Conservation (phyloP, 2,888 invertebrate genomes). For the Epinotia ramella region DNA sequence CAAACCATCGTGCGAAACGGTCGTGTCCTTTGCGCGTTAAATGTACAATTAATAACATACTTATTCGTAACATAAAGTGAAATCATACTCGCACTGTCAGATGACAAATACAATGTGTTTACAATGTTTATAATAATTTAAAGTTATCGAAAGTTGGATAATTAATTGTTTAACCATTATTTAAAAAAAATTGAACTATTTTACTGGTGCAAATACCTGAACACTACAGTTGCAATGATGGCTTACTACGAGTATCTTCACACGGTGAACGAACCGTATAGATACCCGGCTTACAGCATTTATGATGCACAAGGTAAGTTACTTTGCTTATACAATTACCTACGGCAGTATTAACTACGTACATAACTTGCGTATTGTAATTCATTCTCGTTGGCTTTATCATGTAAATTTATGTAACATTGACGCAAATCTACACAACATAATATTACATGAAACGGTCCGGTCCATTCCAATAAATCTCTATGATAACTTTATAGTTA, state of each 20-base stretch:
- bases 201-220: neutral
- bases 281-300: conserved; percentile 9
- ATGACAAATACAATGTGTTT: neutral
- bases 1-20: conserved; percentile 28
- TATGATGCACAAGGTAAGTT: conserved; percentile 20
- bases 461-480: conserved; percentile 17
- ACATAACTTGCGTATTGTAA: neutral
- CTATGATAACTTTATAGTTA: conserved; percentile 11
- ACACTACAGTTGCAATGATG: conserved; percentile 7
- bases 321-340: neutral
- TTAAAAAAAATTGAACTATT: neutral
- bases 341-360: neutral
- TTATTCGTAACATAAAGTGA: neutral
- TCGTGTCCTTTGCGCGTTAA: conserved; percentile 13
- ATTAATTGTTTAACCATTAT: neutral
- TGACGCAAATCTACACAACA: neutral
- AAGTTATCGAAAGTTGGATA: neutral
- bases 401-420: conserved; percentile 1
- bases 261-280: neutral
- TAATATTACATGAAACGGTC: conserved; percentile 7
- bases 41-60: neutral
- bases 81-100: neutral
- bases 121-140: neutral
- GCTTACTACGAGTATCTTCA: conserved; percentile 6
- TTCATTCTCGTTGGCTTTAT: conserved; percentile 3